Conservation (phyloP, 1,140 invertebrate genomes). For the Leptinotarsa texana region DNA sequence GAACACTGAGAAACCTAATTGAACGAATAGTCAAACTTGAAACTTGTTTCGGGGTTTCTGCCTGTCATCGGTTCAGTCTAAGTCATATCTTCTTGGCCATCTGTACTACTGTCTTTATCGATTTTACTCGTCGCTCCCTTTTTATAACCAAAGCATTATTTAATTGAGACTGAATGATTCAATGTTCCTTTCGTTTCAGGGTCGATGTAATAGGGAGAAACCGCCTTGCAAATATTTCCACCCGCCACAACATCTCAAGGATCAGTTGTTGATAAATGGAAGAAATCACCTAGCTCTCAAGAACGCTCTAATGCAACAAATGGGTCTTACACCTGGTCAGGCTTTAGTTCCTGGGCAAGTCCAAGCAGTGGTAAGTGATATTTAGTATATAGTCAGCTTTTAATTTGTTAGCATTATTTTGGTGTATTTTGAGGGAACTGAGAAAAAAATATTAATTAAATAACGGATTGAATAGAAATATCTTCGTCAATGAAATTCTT, state of each 20-base stretch:
- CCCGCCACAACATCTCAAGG: constrained; percentile 98
- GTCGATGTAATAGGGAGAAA: constrained; percentile 99
- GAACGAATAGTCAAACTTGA: no score
- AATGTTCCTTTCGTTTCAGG: constrained; percentile 69
- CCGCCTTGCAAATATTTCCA: constrained; percentile 99
- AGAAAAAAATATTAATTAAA: background rate
- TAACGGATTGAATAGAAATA: no score
- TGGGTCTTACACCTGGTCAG: constrained; percentile 87
- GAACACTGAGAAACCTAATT: no score
- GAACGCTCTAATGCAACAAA: constrained; percentile 94
- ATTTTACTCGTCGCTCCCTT: no score
- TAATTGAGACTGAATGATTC: no score
- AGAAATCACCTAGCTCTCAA: constrained; percentile 98
- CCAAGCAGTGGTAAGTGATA: constrained; percentile 82
- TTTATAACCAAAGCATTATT: no score
- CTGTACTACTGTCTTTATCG: no score
- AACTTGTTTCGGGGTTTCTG: no score
- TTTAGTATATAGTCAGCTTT: background rate
- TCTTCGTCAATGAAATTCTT: no score
- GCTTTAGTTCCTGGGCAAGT: constrained; percentile 86
- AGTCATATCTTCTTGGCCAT: no score
- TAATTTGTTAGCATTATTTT: background rate
- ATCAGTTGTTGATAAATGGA: constrained; percentile 99
- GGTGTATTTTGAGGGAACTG: background rate
- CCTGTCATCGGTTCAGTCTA: no score